Percentiles rank a stretch among this genome's conserved stretches.
phyloP scores from a whole-genome alignment of 2,113 vertebrate genomes.

The Heterocephalus glaber region DNA sequence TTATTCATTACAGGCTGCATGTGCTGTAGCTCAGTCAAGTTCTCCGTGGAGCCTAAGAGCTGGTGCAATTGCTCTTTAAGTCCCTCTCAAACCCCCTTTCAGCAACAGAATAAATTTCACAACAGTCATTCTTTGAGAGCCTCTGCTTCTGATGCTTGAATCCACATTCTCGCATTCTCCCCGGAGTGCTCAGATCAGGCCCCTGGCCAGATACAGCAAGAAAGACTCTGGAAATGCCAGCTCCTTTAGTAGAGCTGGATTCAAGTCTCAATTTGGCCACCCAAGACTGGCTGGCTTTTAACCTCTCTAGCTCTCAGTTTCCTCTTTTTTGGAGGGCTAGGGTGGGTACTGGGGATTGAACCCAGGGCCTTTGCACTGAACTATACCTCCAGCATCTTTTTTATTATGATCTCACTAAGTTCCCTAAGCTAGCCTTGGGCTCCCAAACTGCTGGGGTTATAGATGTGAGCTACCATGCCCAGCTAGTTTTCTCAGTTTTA shows the following conservation, averaged over 20 bases:
- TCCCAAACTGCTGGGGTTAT: background rate
- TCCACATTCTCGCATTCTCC: background rate
- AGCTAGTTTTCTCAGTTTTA: background rate
- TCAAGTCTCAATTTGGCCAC: background rate
- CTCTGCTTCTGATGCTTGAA: background rate
- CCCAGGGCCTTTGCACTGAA: background rate
- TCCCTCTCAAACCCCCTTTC: conserved; percentile 11
- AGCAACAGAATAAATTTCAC: conserved; percentile 15
- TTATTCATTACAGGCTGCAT: background rate
- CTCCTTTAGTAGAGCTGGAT: background rate
- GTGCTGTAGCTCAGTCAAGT: background rate
- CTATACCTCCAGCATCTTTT: background rate
- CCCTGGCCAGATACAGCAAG: no score
- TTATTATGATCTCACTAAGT: background rate
- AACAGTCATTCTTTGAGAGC: background rate
- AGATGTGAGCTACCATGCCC: background rate
- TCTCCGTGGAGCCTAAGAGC: background rate
- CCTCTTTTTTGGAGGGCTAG: background rate
- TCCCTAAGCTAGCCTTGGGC: background rate
- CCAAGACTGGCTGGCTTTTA: background rate
- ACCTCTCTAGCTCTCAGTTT: background rate
- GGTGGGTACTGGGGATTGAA: background rate
- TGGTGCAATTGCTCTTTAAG: background rate
- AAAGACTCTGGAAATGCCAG: accelerated
- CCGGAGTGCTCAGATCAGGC: accelerated